These are phyloP conservation scores for Thaumetopoea pityocampa DNA, from an alignment of 1,140 invertebrate genomes.

Conservation along the genomic window DNA sequence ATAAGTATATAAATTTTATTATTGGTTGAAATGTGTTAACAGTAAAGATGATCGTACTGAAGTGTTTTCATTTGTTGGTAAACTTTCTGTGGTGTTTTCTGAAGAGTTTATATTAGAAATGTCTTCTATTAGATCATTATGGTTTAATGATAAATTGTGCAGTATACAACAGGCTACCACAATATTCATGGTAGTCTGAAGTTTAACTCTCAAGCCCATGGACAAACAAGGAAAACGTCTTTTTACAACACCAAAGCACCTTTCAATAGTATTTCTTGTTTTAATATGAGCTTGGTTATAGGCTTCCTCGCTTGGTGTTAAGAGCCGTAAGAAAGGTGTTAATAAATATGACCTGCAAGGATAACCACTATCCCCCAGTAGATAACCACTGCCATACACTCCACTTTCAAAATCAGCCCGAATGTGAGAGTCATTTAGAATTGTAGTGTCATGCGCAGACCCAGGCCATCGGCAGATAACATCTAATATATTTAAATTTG, in stretches of 20 bases:
- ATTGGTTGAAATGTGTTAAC: too few species aligned
- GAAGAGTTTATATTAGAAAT: too few species aligned
- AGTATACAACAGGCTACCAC: slow-evolving; percentile 29
- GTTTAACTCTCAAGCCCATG: slow-evolving; percentile 23
- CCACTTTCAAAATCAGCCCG: too few species aligned
- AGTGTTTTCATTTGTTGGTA: too few species aligned
- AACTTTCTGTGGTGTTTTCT: too few species aligned
- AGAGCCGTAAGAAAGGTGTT: not conserved
- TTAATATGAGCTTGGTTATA: slow-evolving; percentile 47
- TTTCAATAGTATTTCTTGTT: slow-evolving; percentile 47
- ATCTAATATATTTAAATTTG: not conserved
- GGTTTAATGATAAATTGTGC: slow-evolving; percentile 6
- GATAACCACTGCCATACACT: too few species aligned
- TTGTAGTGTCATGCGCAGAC: not conserved
- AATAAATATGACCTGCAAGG: not conserved
- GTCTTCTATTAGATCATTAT: too few species aligned
- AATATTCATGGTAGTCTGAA: slow-evolving; percentile 18
- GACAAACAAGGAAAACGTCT: slow-evolving; percentile 37
- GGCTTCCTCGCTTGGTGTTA: not conserved
- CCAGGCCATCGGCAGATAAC: not conserved
- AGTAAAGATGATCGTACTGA: too few species aligned
- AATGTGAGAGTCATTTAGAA: too few species aligned
- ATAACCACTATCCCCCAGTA: not conserved
- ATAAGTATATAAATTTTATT: too few species aligned
- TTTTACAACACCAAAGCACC: slow-evolving; percentile 51